Conservation (phyloP, 2,797 vertebrate species). For the Leptodactylus fallax region DNA sequence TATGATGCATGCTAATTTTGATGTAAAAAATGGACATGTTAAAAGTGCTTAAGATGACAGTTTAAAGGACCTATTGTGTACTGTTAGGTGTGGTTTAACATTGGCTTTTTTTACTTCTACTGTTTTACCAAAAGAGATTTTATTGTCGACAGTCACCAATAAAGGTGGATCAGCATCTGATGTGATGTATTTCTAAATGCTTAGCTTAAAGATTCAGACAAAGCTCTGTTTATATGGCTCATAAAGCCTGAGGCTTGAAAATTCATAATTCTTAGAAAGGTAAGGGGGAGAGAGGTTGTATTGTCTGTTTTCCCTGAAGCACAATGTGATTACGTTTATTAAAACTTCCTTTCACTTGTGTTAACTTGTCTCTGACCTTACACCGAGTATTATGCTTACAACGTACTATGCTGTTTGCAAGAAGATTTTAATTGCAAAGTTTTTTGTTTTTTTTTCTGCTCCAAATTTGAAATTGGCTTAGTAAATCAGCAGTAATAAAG, state of each 20-base stretch:
- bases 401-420: no score
- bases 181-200: slow-evolving; percentile 4
- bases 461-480: no score
- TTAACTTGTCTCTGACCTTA: slow-evolving; percentile 22
- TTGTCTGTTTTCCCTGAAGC: slow-evolving; percentile 43
- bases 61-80: no score
- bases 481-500: no score
- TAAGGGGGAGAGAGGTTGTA: background rate
- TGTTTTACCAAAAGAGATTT: background rate
- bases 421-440: no score
- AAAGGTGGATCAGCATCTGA: background rate
- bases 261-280: slow-evolving; percentile 41
- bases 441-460: no score
- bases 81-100: no score
- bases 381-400: background rate
- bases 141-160: background rate
- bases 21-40: no score
- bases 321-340: slow-evolving; percentile 46
- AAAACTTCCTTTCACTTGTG: slow-evolving; percentile 49
- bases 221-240: slow-evolving; percentile 39
- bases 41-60: no score
- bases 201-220: slow-evolving; percentile 25
- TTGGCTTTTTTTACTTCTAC: background rate
- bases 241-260: slow-evolving; percentile 34
- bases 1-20: no score